These are phyloP conservation scores for Pandemis cinnamomeana DNA, from an alignment of 2,888 invertebrate genomes.

Conservation along the genomic window DNA sequence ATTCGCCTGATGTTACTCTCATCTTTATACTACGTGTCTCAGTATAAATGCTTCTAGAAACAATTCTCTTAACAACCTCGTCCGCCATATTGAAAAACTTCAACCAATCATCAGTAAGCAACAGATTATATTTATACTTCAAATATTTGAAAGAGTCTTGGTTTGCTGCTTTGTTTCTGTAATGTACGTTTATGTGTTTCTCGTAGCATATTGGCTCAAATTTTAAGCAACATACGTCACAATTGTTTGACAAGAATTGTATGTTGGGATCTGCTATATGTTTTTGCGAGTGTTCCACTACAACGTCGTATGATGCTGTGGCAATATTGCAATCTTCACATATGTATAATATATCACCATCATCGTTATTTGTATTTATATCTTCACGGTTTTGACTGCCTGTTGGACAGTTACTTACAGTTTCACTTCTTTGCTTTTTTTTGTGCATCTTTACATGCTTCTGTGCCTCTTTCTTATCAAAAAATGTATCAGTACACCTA, in stretches of 20 bases:
- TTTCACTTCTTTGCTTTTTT: neutral
- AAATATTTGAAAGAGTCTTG: conserved; percentile 21
- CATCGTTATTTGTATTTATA: neutral
- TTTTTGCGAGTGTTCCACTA: conserved; percentile 32
- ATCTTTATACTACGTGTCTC: conserved; percentile 23
- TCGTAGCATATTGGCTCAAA: conserved; percentile 22
- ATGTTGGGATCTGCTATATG: conserved; percentile 7
- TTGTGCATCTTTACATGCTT: neutral
- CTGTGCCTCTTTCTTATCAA: neutral
- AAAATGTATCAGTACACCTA: neutral
- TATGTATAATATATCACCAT: conserved; percentile 8
- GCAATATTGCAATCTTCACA: conserved; percentile 24
- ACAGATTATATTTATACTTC: conserved; percentile 9
- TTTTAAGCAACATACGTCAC: conserved; percentile 16
- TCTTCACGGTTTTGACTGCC: neutral
- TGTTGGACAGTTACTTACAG: neutral
- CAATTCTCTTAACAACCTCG: neutral
- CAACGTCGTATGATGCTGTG: conserved; percentile 24
- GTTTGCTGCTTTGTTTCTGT: conserved; percentile 5
- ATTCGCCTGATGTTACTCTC: neutral
- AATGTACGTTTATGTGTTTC: conserved; percentile 24
- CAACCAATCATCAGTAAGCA: conserved; percentile 16
- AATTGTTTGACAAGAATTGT: neutral
- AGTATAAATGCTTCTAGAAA: conserved; percentile 10
- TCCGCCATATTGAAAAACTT: neutral